These are phyloP conservation scores for Astyanax mexicanus DNA, from an alignment of 2,797 vertebrate species.

Conservation along the genomic window DNA sequence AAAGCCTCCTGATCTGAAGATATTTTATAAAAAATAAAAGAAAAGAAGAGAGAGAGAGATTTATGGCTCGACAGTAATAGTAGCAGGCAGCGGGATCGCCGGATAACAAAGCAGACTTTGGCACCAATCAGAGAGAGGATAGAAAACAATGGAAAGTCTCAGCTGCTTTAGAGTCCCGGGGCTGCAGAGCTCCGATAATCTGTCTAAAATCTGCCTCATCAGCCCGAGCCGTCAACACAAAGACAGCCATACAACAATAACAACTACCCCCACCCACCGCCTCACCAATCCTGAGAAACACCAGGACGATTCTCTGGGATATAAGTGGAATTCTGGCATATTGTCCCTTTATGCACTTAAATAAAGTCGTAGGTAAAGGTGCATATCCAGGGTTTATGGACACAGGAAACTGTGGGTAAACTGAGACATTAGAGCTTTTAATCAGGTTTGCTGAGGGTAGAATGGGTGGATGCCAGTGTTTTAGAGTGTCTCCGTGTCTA, in stretches of 20 bases:
- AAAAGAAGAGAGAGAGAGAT: not conserved
- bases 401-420: no score
- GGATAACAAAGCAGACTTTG: slow-evolving; percentile 7
- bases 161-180: not conserved
- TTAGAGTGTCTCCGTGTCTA: no score
- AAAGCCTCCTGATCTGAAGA: slow-evolving; percentile 1
- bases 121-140: not conserved
- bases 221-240: not conserved
- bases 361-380: no score
- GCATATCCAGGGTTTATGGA: no score
- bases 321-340: not conserved
- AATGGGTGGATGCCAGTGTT: no score
- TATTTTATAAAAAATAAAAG: no score
- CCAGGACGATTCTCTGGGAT: not conserved
- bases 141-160: slow-evolving; percentile 2
- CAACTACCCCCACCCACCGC: not conserved
- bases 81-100: not conserved
- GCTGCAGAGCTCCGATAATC: slow-evolving; percentile 15
- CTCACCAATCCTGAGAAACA: not conserved
- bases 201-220: slow-evolving; percentile 5
- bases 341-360: not conserved
- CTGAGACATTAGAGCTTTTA: no score
- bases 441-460: no score
- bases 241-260: no score
- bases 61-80: not conserved